Evolutionary conservation across 2,888 invertebrate genomes (phyloP), one percentile per base, ranked within the genome.

Genomic region (Ditula angustiorana): DNA sequence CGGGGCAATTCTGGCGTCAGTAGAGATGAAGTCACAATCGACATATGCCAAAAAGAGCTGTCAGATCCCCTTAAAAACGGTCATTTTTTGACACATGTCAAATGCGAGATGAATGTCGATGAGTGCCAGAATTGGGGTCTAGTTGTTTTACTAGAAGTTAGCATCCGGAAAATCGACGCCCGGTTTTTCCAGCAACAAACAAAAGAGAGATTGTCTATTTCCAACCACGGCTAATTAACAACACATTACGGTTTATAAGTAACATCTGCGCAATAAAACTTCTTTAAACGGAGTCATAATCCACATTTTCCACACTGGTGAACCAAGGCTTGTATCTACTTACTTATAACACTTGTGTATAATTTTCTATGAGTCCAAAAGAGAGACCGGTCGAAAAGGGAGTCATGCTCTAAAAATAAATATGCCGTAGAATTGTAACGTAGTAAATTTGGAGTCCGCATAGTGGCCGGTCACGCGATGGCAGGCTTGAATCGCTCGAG

Each of bases 371-470:
- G n/a, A 1, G 10, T 5, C 11, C 2, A 23, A 23, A 35, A 53
- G 35, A 35, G 11, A 35, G 23, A 41, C 19, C 10, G 41, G 2
- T 3, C 19, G 19, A 35, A 55, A 61, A 62, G 41, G 26, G 50
- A 33, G 63, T 58, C 63, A 63, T 58, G 61, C 61, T 60, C 55
- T 61, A 61, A 55, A 61, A 65, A 65, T 61, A 65, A 65, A 24
- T 49, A 37, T n/a, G 37, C 41, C 50, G 60, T 47, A 59, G 60
- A 64, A 59, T 59, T 64, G 53, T 64, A 60, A 47, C 41, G 63
- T 50, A 50, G 41, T 56, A 41, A 63, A 58, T 58, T 50, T 19
- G 19, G 19, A 52, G 52, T 52, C 41, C 19, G 11, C 46, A 44
- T 16, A 19, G 50, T 52, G 24, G 60, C 28, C 41, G 59, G 61